Conservation (phyloP, 2,797 vertebrate species). For the Caiman crocodilus region DNA sequence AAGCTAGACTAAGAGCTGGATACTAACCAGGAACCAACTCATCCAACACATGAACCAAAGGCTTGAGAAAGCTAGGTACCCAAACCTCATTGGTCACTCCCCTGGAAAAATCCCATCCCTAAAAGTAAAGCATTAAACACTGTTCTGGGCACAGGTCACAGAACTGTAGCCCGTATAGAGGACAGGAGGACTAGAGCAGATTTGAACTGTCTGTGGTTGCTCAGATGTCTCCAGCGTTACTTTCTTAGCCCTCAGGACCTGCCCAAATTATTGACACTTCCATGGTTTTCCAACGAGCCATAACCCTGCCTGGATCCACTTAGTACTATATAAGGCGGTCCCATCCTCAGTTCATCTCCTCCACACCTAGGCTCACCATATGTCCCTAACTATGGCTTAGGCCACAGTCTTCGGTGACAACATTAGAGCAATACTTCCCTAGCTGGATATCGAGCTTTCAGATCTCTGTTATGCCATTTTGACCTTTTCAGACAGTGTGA, state of each 20-base stretch:
- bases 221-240: background rate
- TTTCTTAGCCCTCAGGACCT: background rate
- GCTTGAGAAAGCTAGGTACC: background rate
- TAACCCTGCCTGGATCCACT: background rate
- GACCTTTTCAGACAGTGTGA: background rate
- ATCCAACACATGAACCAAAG: background rate
- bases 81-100: rapidly evolving
- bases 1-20: too few relatives aligned
- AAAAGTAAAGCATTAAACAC: background rate
- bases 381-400: background rate
- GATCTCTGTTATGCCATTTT: background rate
- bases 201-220: background rate
- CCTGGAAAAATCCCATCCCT: rapidly evolving
- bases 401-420: background rate
- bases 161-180: background rate
- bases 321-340: background rate
- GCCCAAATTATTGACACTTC: background rate
- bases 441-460: background rate
- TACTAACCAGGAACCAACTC: too few relatives aligned
- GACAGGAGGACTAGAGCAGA: background rate
- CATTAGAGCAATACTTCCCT: background rate
- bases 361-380: rapidly evolving
- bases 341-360: background rate
- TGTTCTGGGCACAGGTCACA: background rate
- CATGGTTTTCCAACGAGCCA: background rate